Percentiles rank a stretch among this genome's conserved stretches.
Evolutionary conservation across 2,797 vertebrate genomes (phyloP).

Genomic region (Aselliscus stoliczkanus): DNA sequence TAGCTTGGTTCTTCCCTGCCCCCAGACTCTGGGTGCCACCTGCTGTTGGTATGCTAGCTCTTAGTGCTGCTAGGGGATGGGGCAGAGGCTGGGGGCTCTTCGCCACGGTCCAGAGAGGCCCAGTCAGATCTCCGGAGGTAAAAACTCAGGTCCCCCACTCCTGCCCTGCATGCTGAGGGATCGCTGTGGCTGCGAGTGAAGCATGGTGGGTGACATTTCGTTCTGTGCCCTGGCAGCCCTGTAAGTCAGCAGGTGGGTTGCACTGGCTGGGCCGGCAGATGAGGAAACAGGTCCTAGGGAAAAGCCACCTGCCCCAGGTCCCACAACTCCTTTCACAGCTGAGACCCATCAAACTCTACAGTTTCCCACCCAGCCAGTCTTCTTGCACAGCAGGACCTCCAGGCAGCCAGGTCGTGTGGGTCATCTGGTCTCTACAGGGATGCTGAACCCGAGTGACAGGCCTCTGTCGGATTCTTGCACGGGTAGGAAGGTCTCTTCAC

Average conservation of each 20-base stretch:
- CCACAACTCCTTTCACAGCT: background rate
- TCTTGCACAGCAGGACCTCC: background rate
- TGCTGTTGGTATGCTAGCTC: background rate
- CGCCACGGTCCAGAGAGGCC: background rate
- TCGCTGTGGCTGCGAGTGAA: background rate
- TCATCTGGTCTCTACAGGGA: background rate
- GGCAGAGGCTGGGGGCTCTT: background rate
- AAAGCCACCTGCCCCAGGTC: background rate
- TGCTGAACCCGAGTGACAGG: background rate
- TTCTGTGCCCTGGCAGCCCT: background rate
- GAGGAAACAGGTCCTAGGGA: background rate
- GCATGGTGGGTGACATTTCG: background rate
- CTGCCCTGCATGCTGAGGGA: too few species aligned
- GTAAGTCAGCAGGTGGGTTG: background rate
- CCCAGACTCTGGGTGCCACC: background rate
- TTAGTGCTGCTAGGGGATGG: background rate
- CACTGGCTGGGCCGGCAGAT: background rate
- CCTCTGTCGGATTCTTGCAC: background rate
- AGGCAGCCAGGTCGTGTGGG: background rate
- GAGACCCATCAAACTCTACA: background rate
- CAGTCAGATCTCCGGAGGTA: background rate
- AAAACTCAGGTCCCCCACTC: too few species aligned
- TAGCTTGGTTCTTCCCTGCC: accelerated
- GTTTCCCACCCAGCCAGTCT: background rate
- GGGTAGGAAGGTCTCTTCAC: background rate